Base-by-base conservation (phyloP, 2,888 invertebrate species). In the Perdita meconis region DNA sequence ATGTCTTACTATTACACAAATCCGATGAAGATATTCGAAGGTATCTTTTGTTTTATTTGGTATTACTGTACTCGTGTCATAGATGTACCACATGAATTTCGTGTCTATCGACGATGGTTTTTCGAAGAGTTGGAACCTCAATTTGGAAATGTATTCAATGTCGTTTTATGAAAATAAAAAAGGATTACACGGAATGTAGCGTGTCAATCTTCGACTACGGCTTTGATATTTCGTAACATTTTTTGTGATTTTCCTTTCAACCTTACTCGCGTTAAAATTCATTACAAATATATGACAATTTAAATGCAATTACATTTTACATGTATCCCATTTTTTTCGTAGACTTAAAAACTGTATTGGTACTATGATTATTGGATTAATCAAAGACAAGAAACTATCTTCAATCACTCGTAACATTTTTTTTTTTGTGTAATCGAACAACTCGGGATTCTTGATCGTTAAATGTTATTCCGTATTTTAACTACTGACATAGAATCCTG, bases 401-500 rank as follows among this genome's bases (percentile, higher is more conserved):
- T 66, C 44, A 19, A 38, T 55, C 24, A 38, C 44, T 19, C 38
- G 16, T 24, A 40, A 57, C 34, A n/a, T n/a, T n/a, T n/a, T n/a
- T n/a, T 53, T 78, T 64, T 22, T 34, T 68, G 12, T 51, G 50
- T 71, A 55, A 80, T 69, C 42, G 55, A 51, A 70, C 66, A 55
- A 59, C 64, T 71, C 63, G 63, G 63, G 63, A 78, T 64, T 83
- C 80, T 78, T 59, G 53, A 81, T 55, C 64, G 16, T 57, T 72
- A 66, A 68, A 69, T 56, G 12, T 73, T 78, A 64, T 63, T 71
- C 26, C 47, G 56, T 72, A 78, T 60, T 79, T 80, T 38, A 72
- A 64, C 67, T 84, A 84, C 75, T 78, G 80, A 76, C 70, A 71
- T 82, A 78, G 47, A 78, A 77, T 84, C 72, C 81, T 76, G 77